These are phyloP conservation scores for Limosa lapponica DNA, from an alignment of 2,797 vertebrate species.

Conservation along the genomic window DNA sequence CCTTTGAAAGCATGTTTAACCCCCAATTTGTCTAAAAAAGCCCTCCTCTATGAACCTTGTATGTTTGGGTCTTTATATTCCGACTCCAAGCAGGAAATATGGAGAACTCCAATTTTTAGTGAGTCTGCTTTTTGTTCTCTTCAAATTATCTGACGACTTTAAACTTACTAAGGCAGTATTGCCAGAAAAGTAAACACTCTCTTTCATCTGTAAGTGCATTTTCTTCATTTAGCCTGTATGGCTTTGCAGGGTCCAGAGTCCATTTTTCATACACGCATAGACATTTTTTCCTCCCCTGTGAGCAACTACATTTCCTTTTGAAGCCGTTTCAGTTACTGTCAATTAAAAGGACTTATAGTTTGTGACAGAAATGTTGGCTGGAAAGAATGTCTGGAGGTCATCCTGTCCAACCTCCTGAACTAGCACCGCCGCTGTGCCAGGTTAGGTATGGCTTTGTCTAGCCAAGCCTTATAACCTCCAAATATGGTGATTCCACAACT, in stretches of 20 bases:
- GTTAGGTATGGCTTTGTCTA: neutral
- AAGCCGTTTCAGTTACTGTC: neutral
- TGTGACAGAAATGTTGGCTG: neutral
- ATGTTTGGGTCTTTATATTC: neutral
- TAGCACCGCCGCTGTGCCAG: neutral
- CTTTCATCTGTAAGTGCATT: neutral
- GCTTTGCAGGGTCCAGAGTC: neutral
- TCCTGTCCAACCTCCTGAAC: neutral
- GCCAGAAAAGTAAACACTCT: neutral
- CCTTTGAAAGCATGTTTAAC: neutral
- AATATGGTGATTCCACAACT: neutral
- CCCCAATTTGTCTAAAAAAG: neutral
- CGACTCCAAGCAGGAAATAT: neutral
- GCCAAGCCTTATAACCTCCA: neutral
- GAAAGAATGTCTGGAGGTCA: neutral
- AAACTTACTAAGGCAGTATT: neutral
- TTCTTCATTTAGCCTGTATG: neutral
- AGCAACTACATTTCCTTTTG: neutral
- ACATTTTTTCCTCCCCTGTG: neutral
- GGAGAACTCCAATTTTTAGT: neutral
- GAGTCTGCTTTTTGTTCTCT: neutral
- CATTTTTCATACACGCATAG: neutral
- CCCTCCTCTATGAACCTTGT: neutral
- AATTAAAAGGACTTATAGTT: neutral
- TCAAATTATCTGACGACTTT: neutral